phyloP scores from a whole-genome alignment of 2,888 invertebrate genomes.

The Euzophera pinguis region DNA sequence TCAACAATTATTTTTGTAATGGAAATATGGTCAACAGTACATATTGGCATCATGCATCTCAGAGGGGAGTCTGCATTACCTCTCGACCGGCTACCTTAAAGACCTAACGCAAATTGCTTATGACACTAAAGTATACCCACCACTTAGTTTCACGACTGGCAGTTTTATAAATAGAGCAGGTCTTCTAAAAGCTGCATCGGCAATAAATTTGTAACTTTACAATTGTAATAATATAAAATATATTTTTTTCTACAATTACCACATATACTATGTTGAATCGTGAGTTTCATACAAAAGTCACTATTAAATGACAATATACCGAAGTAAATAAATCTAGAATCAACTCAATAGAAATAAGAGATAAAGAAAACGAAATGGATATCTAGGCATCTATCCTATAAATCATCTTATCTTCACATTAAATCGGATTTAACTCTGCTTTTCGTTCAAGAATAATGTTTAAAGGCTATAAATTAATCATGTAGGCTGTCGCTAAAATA shows the following conservation, averaged over 20 bases:
- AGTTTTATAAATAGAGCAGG: conserved; percentile 40
- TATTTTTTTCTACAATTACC: neutral
- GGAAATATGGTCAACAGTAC: conserved; percentile 1
- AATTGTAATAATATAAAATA: too few species aligned
- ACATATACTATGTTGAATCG: too few species aligned
- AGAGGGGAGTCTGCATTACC: conserved; percentile 20
- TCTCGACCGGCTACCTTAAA: conserved; percentile 13
- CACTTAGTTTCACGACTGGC: conserved; percentile 35
- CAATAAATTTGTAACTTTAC: conserved; percentile 26
- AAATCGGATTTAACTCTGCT: conserved; percentile 63
- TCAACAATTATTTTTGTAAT: neutral
- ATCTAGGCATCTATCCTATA: conserved; percentile 49
- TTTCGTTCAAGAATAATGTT: conserved; percentile 61
- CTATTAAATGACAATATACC: too few species aligned
- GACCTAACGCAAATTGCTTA: conserved; percentile 17
- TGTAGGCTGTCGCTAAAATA: conserved; percentile 78
- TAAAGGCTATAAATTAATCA: conserved; percentile 75
- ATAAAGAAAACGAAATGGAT: conserved; percentile 29
- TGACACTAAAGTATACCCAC: conserved; percentile 33
- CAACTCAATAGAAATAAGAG: neutral
- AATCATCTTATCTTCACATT: conserved; percentile 72
- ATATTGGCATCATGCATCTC: conserved; percentile 15
- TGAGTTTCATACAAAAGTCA: too few species aligned
- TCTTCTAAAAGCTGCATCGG: conserved; percentile 37
- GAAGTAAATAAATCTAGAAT: neutral